phyloP scores from a whole-genome alignment of 2,797 vertebrate genomes.

The Hydrophis major region DNA sequence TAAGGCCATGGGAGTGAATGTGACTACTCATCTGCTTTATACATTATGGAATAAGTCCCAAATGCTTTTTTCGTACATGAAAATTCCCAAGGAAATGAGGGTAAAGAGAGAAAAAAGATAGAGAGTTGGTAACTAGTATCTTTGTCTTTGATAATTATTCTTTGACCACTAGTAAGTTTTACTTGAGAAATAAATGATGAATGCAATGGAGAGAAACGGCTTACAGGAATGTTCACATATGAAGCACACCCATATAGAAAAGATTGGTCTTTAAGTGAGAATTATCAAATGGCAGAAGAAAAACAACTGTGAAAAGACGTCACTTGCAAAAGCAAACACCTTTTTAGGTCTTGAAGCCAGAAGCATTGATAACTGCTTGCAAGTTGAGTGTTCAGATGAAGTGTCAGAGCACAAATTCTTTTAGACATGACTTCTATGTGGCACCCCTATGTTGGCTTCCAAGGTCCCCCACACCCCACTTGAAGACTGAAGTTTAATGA shows the following conservation, averaged over 20 bases:
- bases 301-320: neutral
- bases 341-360: neutral
- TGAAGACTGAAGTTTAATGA: neutral
- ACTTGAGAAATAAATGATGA: slow-evolving; percentile 4
- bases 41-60: slow-evolving; percentile 24
- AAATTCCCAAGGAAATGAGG: neutral
- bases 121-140: neutral
- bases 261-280: neutral
- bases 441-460: neutral
- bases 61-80: neutral
- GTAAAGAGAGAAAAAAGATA: neutral
- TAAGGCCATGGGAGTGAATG: neutral
- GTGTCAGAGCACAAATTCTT: slow-evolving; percentile 16
- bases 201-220: slow-evolving; percentile 2
- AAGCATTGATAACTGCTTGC: neutral
- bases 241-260: neutral
- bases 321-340: neutral
- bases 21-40: slow-evolving; percentile 9
- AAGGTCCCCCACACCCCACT: neutral
- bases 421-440: neutral
- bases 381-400: slow-evolving; percentile 11
- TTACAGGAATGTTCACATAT: neutral
- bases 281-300: slow-evolving; percentile 18
- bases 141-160: neutral
- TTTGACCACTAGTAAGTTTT: neutral